phyloP scores from a whole-genome alignment of 2,797 vertebrate genomes.

The Esox masquinongy region DNA sequence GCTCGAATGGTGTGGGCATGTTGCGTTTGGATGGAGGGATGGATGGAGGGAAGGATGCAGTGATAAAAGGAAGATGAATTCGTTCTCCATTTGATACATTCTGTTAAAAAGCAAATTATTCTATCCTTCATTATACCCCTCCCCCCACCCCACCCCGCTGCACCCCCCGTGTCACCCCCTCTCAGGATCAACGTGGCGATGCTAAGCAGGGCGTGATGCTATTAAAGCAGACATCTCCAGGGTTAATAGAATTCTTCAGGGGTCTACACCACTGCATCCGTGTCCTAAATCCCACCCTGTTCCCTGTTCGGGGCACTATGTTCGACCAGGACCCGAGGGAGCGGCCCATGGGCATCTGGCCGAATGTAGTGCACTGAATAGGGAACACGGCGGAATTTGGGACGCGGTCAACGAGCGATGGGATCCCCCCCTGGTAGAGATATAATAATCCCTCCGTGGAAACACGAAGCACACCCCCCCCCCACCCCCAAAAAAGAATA shows the following conservation, averaged over 20 bases:
- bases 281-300: not conserved
- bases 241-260: slow-evolving; percentile 76
- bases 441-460: slow-evolving; percentile 63
- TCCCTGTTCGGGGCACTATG: not conserved
- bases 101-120: slow-evolving; percentile 61
- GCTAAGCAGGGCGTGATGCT: slow-evolving; percentile 67
- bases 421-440: slow-evolving; percentile 58
- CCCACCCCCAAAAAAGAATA: slow-evolving; percentile 7
- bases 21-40: not conserved
- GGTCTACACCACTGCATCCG: slow-evolving; percentile 51
- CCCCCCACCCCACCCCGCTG: slow-evolving; percentile 19
- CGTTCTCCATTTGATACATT: slow-evolving; percentile 34
- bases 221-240: slow-evolving; percentile 71
- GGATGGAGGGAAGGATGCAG: not conserved
- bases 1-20: slow-evolving; percentile 27
- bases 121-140: slow-evolving; percentile 54
- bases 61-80: slow-evolving; percentile 29
- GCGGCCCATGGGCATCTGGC: too few species aligned
- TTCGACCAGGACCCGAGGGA: not conserved
- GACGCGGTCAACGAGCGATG: slow-evolving; percentile 36
- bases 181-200: slow-evolving; percentile 54
- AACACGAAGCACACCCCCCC: slow-evolving; percentile 36
- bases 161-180: not conserved
- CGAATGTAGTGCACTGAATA: not conserved
- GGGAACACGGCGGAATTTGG: too few species aligned